Base-by-base conservation (phyloP, 2,113 vertebrate species). In the Ophthalmotilapia sp. region DNA sequence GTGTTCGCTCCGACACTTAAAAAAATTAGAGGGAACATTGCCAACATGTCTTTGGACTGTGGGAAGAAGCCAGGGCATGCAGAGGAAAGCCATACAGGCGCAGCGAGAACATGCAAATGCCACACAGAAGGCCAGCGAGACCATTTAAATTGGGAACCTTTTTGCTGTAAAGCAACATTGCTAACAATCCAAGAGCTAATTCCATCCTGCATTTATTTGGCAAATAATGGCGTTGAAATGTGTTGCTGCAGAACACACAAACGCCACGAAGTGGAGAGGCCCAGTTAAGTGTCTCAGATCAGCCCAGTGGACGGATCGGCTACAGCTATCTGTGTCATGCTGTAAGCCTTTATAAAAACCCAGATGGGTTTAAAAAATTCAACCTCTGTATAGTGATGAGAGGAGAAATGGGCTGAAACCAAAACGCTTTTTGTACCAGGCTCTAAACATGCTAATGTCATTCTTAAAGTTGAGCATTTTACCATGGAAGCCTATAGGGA, bases 381-480 rank as follows among this genome's bases (percentile, higher is more conserved):
- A 19, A 29, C 15, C 14, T 7, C 6, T 49, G 23, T 47, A 17
- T 14, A 0, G 21, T 10, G 15, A 73, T 29, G 68, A 47, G 45
- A 47, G 14, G 23, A 31, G 70, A 19, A 47, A 73, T 26, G 21
- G 21, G 21, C 13, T 73, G 68, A 47, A 75, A 75, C 23, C 40
- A 19, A 47, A 73, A 45, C 0, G 0, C 5, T 45, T 45, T 47
- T 47, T 2, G 42, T 47, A 7, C 23, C 42, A 75, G 23, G 13
- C 14, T 45, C 5, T 29, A 75, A 47, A 75, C 40, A 26, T 47
- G 1, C 68, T 26, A 73, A 73, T 26, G 7, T 42, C 65, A 23
- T 23, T 70, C 38, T 73, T 75, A 29, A 47, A 29, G 42, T 47
- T 7, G 14, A 42, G 21, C 9, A 31, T 75, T 47, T 23, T 42